Evolutionary conservation across 2,888 invertebrate species (phyloP).

Genomic region (Molorchus minor): DNA sequence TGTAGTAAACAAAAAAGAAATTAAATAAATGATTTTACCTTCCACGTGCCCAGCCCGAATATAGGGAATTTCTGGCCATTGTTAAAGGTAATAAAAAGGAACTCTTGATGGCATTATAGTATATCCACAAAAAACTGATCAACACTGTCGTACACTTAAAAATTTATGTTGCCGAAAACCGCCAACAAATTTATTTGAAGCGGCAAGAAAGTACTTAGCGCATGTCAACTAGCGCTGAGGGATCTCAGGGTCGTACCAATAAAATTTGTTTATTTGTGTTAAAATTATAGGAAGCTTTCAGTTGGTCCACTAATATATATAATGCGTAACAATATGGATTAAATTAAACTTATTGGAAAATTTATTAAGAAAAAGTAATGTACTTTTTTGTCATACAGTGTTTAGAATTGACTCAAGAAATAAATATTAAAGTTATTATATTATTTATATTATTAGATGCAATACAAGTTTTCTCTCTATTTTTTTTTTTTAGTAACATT

Average conservation of each 20-base stretch:
- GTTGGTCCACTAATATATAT: too few species aligned
- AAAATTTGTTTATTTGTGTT: too few species aligned
- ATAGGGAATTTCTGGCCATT: slow-evolving; percentile 69
- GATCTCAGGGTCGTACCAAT: neutral
- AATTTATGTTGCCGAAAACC: neutral
- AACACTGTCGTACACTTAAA: slow-evolving; percentile 2
- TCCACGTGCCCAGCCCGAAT: slow-evolving; percentile 74
- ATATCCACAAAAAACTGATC: neutral
- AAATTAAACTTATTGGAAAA: too few species aligned
- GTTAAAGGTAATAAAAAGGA: slow-evolving; percentile 64
- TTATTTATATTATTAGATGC: too few species aligned
- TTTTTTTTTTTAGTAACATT: too few species aligned
- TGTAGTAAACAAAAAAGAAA: neutral
- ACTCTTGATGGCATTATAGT: slow-evolving; percentile 19
- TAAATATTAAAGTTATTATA: too few species aligned
- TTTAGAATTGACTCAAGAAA: too few species aligned
- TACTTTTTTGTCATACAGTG: too few species aligned
- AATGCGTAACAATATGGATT: too few species aligned
- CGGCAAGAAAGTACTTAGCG: neutral
- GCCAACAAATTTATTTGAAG: slow-evolving; percentile 18
- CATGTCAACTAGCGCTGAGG: neutral
- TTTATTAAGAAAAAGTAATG: too few species aligned
- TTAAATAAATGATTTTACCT: slow-evolving; percentile 60
- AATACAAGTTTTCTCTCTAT: too few species aligned
- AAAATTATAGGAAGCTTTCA: too few species aligned